These are phyloP conservation scores for Zaprionus gabonicus DNA, from an alignment of 1,140 invertebrate species.

Conservation along the genomic window DNA sequence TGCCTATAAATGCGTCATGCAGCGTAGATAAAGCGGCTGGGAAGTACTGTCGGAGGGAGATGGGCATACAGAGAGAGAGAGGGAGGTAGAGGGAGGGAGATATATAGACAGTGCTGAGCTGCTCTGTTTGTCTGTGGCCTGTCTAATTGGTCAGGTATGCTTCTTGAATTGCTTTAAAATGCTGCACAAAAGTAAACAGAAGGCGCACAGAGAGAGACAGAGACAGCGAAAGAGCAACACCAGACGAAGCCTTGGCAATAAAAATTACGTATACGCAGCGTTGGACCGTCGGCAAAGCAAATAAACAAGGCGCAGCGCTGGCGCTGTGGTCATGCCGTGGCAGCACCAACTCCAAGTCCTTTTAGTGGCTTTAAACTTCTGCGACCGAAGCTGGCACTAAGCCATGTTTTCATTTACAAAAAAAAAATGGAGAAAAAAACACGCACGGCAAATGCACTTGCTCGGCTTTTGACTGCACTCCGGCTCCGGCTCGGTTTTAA, in stretches of 20 bases:
- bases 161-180: slow-evolving; percentile 68
- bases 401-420: slow-evolving; percentile 67
- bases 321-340: slow-evolving; percentile 39
- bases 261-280: slow-evolving; percentile 67
- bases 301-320: slow-evolving; percentile 65
- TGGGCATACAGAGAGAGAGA: neutral
- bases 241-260: slow-evolving; percentile 55
- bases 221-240: slow-evolving; percentile 28
- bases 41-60: slow-evolving; percentile 3
- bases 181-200: slow-evolving; percentile 54
- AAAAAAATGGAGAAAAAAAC: neutral
- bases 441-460: slow-evolving; percentile 18
- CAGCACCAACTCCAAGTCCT: slow-evolving; percentile 1
- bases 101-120: slow-evolving; percentile 5
- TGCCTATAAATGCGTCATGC: slow-evolving; percentile 68
- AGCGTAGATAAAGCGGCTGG: neutral
- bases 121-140: slow-evolving; percentile 17
- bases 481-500: slow-evolving; percentile 52
- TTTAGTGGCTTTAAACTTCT: slow-evolving; percentile 42
- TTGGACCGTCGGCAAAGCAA: slow-evolving; percentile 55
- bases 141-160: slow-evolving; percentile 56
- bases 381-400: slow-evolving; percentile 40
- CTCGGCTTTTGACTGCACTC: slow-evolving; percentile 59
- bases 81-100: neutral
- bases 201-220: slow-evolving; percentile 12